phyloP scores from a whole-genome alignment of 2,113 vertebrate genomes.

The Hippocampus guttulatus region DNA sequence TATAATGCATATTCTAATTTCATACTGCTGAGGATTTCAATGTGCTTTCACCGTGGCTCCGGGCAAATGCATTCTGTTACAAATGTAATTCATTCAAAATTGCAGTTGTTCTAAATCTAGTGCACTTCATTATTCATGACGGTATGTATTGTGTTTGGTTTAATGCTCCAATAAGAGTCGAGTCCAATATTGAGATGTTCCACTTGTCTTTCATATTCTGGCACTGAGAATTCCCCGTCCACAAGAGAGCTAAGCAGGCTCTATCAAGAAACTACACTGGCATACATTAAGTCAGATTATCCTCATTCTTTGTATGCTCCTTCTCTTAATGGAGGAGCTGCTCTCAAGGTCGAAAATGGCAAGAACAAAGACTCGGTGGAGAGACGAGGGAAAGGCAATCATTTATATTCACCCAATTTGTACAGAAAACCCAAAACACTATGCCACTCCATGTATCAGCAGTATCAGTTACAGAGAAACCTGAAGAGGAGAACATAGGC shows the following conservation, averaged over 20 bases:
- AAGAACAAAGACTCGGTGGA: slow-evolving; percentile 17
- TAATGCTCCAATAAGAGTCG: slow-evolving; percentile 20
- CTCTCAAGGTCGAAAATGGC: slow-evolving; percentile 34
- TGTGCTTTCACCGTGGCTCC: background rate
- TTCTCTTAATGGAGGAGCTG: slow-evolving; percentile 28
- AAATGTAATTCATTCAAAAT: slow-evolving; percentile 28
- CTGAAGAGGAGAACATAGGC: too few species aligned
- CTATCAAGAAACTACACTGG: slow-evolving; percentile 28
- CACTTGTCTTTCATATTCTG: slow-evolving; percentile 11
- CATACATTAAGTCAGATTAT: slow-evolving; percentile 44
- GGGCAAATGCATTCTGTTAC: slow-evolving; percentile 15
- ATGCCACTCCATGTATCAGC: background rate
- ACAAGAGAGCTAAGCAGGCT: slow-evolving; percentile 40
- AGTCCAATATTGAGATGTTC: background rate
- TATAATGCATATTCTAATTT: slow-evolving; percentile 49
- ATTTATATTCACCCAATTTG: slow-evolving; percentile 9
- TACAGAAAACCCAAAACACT: background rate
- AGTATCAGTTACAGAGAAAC: background rate
- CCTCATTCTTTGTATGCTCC: slow-evolving; percentile 28
- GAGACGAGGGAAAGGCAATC: slow-evolving; percentile 32
- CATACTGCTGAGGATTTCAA: slow-evolving; percentile 26
- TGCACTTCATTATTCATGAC: slow-evolving; percentile 43
- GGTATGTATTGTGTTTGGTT: slow-evolving; percentile 35
- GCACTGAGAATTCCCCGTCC: slow-evolving; percentile 15
- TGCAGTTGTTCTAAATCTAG: slow-evolving; percentile 16